Percentiles rank a stretch among this genome's conserved stretches.
Evolutionary conservation across 2,113 vertebrate species (phyloP).

Genomic region (Nothoprocta pentlandii): DNA sequence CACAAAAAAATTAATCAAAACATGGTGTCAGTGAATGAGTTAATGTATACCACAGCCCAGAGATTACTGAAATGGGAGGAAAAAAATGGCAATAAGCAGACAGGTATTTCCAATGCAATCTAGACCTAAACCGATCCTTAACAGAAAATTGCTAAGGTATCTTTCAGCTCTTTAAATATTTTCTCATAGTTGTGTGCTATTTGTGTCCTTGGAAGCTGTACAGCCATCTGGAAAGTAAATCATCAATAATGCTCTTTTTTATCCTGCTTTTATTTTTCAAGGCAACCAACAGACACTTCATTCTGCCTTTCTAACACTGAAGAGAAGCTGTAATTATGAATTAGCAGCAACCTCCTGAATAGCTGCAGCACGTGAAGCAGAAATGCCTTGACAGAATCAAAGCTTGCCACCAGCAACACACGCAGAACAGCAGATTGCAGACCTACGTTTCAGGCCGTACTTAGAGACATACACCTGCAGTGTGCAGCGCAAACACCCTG

Average conservation of each 20-base stretch:
- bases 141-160: background rate
- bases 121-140: background rate
- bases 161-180: background rate
- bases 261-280: background rate
- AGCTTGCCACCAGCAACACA: background rate
- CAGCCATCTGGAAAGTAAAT: conserved; percentile 39
- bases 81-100: background rate
- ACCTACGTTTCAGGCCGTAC: background rate
- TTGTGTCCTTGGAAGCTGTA: conserved; percentile 10
- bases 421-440: background rate
- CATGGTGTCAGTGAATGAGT: background rate
- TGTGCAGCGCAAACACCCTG: background rate
- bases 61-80: background rate
- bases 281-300: background rate
- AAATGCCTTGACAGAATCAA: background rate
- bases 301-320: background rate
- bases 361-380: background rate
- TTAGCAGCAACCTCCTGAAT: background rate
- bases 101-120: background rate
- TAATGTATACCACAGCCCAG: background rate
- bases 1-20: background rate
- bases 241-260: background rate
- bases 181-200: background rate
- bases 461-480: conserved; percentile 45
- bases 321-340: background rate